Evolutionary conservation across 2,888 invertebrate species (phyloP), one percentile per base, ranked within the genome.

Genomic region (Pyrrhia umbra): DNA sequence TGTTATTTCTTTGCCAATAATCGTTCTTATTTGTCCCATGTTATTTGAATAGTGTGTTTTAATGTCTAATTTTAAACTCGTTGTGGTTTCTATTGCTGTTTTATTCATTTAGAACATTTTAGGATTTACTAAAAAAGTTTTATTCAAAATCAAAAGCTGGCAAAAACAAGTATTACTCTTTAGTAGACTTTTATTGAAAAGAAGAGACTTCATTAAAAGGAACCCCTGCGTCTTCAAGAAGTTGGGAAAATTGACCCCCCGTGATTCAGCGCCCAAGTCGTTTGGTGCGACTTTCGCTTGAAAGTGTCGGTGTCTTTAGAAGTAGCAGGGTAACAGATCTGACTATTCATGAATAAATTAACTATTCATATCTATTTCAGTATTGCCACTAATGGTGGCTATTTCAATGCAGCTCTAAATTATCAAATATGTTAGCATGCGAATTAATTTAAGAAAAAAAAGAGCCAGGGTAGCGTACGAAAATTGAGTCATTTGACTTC

Each of bases 381-480:
- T n/a, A n/a, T n/a, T n/a, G n/a, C n/a, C n/a, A n/a, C n/a, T n/a
- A n/a, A n/a, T n/a, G n/a, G n/a, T n/a, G n/a, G n/a, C n/a, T n/a
- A n/a, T n/a, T n/a, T n/a, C n/a, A n/a, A n/a, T n/a, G n/a, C 37
- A 13, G 16, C 18, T 68, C 21, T 27, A 25, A 34, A 63, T 63
- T 27, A 43, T 18, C 34, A 58, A 37, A 57, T 37, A 58, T 27
- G 21, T 27, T 27, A n/a, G n/a, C n/a, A 27, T 27, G 10, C 9
- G 10, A 8, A 27, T 27, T 2, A 27, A 10, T 30, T 13, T 13
- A 40, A 13, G 20, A 63, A 45, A n/a, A 27, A 23, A 40, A 18
- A 20, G 5, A 25, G 15, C 15, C 61, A 37, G 40, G 30, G 21
- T 34, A 52, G 57, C 15, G 42, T 52, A 30, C 15, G n/a, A 47